Base-by-base conservation (phyloP, 2,797 vertebrate genomes). In the Dromococcyx pavoninus region DNA sequence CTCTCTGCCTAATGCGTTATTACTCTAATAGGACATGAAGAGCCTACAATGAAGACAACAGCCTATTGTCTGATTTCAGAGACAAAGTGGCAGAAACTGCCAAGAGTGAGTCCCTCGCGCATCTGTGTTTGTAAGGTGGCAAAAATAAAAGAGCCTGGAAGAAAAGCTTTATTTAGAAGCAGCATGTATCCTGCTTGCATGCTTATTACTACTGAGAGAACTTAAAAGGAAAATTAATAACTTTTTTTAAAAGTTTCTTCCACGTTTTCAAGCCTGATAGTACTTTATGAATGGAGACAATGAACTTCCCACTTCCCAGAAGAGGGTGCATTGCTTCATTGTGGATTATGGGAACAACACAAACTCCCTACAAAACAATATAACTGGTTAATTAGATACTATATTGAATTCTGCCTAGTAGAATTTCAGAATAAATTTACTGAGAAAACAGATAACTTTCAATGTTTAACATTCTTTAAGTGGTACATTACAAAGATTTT, bases 81-180 rank as follows among this genome's bases (percentile, higher is more conserved):
- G 85, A 89, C 4, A 7, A 72, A 84, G 70, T 76, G 56, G 53
- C 66, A 93, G 83, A 86, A 93, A 30, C 46, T 78, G 89, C 82
- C 86, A 95, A 67, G 54, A 83, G 24, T 6, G 37, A 79, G 72
- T 92, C 60, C 60, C 61, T 21, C 66, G 60, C 60, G 84, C n/a
- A n/a, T 11, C 66, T 81, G 18, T 50, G 41, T 39, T 48, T 7
- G 6, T 72, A 61, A 95, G 62, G 70, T 70, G 58, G 46, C 21
- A 91, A 81, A 85, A 87, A 87, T 91, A 89, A 86, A 6, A 24
- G 37, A 73, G 58, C 19, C 22, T 78, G 37, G 28, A 87, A 89
- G 51, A 72, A 71, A 72, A 86, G 82, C 58, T 91, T 70, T 76
- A 86, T 78, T 93, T 86, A 84, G 87, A 88, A 95, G 46, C 39